These are phyloP conservation scores for Galerucella nymphaeae DNA, from an alignment of 2,888 invertebrate species.

Conservation along the genomic window DNA sequence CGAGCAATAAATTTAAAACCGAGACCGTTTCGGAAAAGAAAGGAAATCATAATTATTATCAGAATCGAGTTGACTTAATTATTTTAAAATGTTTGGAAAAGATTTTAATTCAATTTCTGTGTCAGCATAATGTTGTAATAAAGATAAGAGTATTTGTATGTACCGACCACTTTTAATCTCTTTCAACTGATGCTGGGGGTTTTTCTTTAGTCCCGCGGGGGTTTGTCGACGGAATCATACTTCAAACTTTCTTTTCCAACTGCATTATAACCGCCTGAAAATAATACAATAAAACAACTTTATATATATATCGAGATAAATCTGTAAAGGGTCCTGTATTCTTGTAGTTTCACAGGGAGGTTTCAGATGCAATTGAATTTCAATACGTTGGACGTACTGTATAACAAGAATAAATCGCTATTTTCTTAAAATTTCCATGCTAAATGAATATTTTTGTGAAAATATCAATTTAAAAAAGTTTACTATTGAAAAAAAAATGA, in stretches of 20 bases:
- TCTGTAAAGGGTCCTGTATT: constrained; percentile 3
- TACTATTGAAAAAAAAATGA: not conserved
- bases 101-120: constrained; percentile 35
- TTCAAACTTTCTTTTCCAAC: constrained; percentile 47
- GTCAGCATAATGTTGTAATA: constrained; percentile 33
- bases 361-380: not conserved
- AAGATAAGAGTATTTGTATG: constrained; percentile 47
- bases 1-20: constrained; percentile 14
- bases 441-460: too few species aligned
- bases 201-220: constrained; percentile 39
- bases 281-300: constrained; percentile 40
- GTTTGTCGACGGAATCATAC: constrained; percentile 37
- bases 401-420: too few species aligned
- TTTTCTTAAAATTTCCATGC: too few species aligned
- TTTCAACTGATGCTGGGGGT: constrained; percentile 38
- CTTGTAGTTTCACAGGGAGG: not conserved
- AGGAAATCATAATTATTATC: constrained; percentile 44
- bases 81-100: constrained; percentile 39
- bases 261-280: constrained; percentile 41
- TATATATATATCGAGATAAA: constrained; percentile 31
- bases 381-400: too few species aligned
- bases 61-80: constrained; percentile 45
- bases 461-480: too few species aligned
- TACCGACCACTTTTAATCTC: constrained; percentile 47
- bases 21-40: constrained; percentile 26